These are phyloP conservation scores for Phengaris alcon DNA, from an alignment of 2,888 invertebrate genomes.

Conservation along the genomic window DNA sequence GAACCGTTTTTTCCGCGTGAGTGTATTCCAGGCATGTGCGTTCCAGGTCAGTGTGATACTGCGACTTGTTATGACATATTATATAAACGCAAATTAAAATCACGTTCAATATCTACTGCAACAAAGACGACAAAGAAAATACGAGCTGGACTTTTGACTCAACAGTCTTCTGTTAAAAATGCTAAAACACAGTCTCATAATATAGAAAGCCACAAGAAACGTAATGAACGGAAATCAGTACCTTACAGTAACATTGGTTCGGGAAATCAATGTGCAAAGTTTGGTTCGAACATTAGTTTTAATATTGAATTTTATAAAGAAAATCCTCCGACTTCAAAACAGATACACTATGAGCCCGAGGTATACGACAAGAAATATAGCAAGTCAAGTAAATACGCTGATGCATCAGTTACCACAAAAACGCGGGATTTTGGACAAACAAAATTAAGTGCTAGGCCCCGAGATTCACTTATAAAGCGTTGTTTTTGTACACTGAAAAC, in stretches of 20 bases:
- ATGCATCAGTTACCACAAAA: neutral
- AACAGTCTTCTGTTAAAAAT: conserved; percentile 9
- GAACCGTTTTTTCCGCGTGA: conserved; percentile 39
- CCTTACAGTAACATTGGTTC: conserved; percentile 10
- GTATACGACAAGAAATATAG: neutral
- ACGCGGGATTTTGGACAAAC: neutral
- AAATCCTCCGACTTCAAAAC: conserved; percentile 30
- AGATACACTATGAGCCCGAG: neutral
- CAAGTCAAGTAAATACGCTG: neutral
- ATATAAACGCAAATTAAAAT: conserved; percentile 43
- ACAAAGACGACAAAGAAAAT: conserved; percentile 37
- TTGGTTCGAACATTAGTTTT: conserved; percentile 39
- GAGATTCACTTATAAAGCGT: conserved; percentile 40
- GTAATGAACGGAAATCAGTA: neutral
- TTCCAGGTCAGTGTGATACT: conserved; percentile 45
- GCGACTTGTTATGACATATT: conserved; percentile 46
- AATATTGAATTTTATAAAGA: conserved; percentile 37
- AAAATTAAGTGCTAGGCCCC: conserved; percentile 1
- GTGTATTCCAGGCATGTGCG: conserved; percentile 46
- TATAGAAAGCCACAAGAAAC: neutral
- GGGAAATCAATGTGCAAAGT: conserved; percentile 33
- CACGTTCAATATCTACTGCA: conserved; percentile 41
- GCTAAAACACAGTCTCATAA: conserved; percentile 21
- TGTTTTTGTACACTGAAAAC: conserved; percentile 50
- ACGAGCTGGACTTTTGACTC: conserved; percentile 26